Evolutionary conservation across 2,888 invertebrate genomes (phyloP).

Genomic region (Pheosia tremula): DNA sequence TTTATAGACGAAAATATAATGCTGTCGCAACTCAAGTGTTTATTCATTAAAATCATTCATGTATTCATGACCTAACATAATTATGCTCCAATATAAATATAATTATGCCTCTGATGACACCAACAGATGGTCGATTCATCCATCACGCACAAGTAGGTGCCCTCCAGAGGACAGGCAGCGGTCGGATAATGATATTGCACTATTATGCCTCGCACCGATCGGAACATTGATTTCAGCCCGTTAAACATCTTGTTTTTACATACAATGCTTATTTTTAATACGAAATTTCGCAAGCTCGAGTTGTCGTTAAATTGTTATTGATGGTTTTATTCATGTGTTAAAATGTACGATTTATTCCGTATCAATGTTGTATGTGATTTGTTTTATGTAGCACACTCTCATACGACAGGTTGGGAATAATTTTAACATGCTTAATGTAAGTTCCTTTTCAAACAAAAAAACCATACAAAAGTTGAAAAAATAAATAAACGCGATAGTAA

Average conservation of each 20-base stretch:
- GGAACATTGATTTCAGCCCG: conserved; percentile 46
- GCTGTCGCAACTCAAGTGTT: no score
- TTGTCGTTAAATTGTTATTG: conserved; percentile 26
- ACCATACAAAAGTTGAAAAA: no score
- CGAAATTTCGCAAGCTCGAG: conserved; percentile 16
- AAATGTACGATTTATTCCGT: conserved; percentile 7
- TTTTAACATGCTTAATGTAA: no score
- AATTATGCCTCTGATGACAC: conserved; percentile 29
- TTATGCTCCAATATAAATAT: conserved; percentile 22
- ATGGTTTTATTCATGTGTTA: conserved; percentile 24
- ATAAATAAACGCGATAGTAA: no score
- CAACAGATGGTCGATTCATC: conserved; percentile 46
- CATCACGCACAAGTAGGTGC: conserved; percentile 43
- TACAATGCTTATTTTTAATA: conserved; percentile 36
- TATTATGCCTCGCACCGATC: conserved; percentile 24
- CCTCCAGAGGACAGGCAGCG: conserved; percentile 34
- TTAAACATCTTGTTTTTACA: conserved; percentile 32
- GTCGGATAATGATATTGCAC: neutral
- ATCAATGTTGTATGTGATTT: conserved; percentile 1
- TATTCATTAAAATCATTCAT: neutral
- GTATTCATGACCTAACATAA: neutral
- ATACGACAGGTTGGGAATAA: neutral
- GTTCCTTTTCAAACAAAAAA: no score
- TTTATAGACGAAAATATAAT: no score
- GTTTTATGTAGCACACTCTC: neutral